Percentiles rank a stretch among this genome's conserved stretches.
These are phyloP conservation scores for Drosophila parabipectinata DNA, from an alignment of 1,140 invertebrate species.

Conservation along the genomic window DNA sequence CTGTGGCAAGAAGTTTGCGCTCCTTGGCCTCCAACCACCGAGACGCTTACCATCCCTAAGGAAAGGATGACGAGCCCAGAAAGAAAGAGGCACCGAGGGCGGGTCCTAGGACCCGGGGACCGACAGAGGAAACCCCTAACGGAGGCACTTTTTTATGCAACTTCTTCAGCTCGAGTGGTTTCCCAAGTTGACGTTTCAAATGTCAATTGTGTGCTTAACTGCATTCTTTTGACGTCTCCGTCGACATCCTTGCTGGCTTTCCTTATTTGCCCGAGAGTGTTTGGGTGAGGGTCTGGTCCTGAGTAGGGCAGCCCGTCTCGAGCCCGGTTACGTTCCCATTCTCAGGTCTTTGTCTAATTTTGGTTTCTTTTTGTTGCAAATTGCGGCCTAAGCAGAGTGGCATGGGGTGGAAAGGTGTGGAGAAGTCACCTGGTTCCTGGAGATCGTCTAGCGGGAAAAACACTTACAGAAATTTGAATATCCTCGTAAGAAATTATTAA, in stretches of 20 bases:
- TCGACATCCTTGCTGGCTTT: conserved; percentile 53
- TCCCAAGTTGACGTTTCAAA: conserved; percentile 83
- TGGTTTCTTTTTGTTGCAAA: conserved; percentile 69
- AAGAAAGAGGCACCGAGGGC: neutral
- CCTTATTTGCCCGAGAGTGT: conserved; percentile 60
- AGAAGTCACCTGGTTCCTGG: conserved; percentile 9
- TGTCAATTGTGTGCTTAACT: conserved; percentile 84
- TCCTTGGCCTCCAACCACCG: conserved; percentile 34
- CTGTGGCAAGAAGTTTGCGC: conserved; percentile 20
- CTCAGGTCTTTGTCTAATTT: conserved; percentile 66
- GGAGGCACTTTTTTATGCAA: conserved; percentile 82
- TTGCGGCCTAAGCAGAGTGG: conserved; percentile 31
- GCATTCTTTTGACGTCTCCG: conserved; percentile 75
- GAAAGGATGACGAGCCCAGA: conserved; percentile 3
- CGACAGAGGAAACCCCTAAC: conserved; percentile 70
- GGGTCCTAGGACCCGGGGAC: neutral
- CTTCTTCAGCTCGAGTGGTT: conserved; percentile 81
- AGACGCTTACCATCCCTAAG: conserved; percentile 25
- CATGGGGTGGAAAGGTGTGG: neutral
- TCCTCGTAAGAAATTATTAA: neutral
- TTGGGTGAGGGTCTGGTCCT: conserved; percentile 19
- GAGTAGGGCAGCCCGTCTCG: conserved; percentile 40
- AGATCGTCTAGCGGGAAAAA: conserved; percentile 27
- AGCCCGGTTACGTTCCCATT: conserved; percentile 7
- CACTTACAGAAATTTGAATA: conserved; percentile 14